Percentiles rank a stretch among this genome's conserved stretches.
Evolutionary conservation across 2,888 invertebrate species (phyloP).

Genomic region (Aphidius colemani): DNA sequence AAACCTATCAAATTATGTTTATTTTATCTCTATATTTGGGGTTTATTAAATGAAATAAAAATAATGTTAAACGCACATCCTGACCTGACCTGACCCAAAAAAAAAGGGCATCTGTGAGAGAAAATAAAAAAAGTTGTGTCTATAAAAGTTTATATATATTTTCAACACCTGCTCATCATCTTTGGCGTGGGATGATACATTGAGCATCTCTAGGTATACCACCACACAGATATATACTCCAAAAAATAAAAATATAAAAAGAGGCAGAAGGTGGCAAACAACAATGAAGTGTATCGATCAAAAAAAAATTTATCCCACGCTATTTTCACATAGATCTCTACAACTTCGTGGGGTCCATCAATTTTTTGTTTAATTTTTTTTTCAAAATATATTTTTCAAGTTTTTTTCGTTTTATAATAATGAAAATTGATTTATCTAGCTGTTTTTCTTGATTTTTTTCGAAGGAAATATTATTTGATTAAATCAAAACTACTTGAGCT

Average conservation of each 20-base stretch:
- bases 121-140: slow-evolving; percentile 3
- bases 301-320: slow-evolving; percentile 14
- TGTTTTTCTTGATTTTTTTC: no score
- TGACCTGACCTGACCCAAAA: slow-evolving; percentile 16
- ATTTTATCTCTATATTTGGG: no score
- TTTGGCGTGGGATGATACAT: slow-evolving; percentile 39
- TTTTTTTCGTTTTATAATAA: no score
- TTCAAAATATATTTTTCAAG: no score
- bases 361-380: no score
- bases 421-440: no score
- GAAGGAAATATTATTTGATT: no score
- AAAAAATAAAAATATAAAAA: slow-evolving; percentile 8
- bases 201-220: slow-evolving; percentile 20
- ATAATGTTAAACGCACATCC: neutral
- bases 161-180: slow-evolving; percentile 48
- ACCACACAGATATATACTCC: neutral
- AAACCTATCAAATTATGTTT: no score
- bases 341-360: no score
- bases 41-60: no score
- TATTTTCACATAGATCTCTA: neutral
- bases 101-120: neutral
- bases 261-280: slow-evolving; percentile 1
- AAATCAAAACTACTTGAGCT: no score
- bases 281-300: slow-evolving; percentile 19
- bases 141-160: slow-evolving; percentile 25